Evolutionary conservation across 1,140 invertebrate species (phyloP), one percentile per base, ranked within the genome.

Genomic region (Melitaea cinxia): DNA sequence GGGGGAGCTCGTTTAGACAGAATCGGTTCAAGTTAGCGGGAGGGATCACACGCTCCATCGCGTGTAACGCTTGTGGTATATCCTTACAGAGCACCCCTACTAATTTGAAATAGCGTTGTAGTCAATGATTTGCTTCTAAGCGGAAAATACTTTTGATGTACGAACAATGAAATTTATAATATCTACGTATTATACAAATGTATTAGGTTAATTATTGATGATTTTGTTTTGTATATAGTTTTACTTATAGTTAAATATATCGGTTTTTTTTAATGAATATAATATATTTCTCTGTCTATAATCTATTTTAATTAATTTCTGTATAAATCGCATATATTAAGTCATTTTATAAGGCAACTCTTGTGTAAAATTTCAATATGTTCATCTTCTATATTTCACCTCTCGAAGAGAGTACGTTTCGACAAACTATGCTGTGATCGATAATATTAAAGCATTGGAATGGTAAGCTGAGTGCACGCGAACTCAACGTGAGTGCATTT

Each of bases 11-110:
- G 74, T 75, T 79, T 76, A 73, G 68, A 69, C 67, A 56, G 68
- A 62, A 67, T 70, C 45, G 73, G 73, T 56, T 68, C 63, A 62
- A 62, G 50, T 62, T 75, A 73, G 69, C 74, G 68, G 75, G 61
- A 73, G 76, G 75, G 70, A 78, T 78, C 77, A 73, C 60, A 78
- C 74, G 77, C 77, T 75, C 74, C 73, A 77, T 78, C 80, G 79
- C 77, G 68, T 73, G 71, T 76, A 72, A 72, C 71, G 65, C 66
- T 66, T 70, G 70, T 67, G 55, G 66, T 68, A 59, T 67, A 73
- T 80, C 66, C 55, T 30, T 65, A 58, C 59, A 49, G 66, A 74
- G 68, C 73, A 55, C 69, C 70, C 70, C 74, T 72, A 78, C 77
- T 85, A 85, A 83, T 83, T 85, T 80, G 73, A 74, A 77, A 81